Percentiles rank a stretch among this genome's conserved stretches.
Conservation (phyloP, 2,888 invertebrate species). For the Trachelus iudaicus region DNA sequence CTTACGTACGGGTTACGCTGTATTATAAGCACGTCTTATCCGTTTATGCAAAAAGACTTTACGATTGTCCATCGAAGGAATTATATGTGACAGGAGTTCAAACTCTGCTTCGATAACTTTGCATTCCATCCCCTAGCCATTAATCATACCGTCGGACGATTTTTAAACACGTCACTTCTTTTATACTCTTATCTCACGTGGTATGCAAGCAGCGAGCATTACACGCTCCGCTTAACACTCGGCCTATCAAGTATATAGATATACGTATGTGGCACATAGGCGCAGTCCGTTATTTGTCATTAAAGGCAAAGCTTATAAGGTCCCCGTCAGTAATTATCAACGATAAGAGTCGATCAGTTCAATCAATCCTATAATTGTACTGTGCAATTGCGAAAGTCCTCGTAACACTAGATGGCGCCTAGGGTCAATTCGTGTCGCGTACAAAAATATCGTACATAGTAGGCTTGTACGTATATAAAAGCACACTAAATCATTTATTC, state of each 20-base stretch:
- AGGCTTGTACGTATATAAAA: not conserved
- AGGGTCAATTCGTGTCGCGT: not conserved
- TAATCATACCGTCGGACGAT: not conserved
- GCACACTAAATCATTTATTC: not conserved
- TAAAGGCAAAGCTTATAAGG: not conserved
- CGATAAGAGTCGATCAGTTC: not conserved
- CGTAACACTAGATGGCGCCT: not conserved
- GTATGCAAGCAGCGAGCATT: not conserved
- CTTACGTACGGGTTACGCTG: not conserved
- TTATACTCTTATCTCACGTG: not conserved
- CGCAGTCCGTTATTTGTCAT: not conserved
- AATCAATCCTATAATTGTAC: not conserved
- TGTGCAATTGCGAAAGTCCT: not conserved
- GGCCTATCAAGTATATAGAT: not conserved
- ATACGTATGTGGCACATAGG: not conserved
- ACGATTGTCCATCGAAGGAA: not conserved
- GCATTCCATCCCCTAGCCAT: not conserved
- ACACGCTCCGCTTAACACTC: not conserved
- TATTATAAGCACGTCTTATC: not conserved
- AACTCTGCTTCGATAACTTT: not conserved
- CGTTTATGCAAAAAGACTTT: not conserved
- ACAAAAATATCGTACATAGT: not conserved
- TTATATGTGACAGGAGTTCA: not conserved
- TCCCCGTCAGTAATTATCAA: not conserved
- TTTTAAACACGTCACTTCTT: not conserved